These are phyloP conservation scores for Thalassophryne amazonica DNA, from an alignment of 2,797 vertebrate genomes.

Conservation along the genomic window DNA sequence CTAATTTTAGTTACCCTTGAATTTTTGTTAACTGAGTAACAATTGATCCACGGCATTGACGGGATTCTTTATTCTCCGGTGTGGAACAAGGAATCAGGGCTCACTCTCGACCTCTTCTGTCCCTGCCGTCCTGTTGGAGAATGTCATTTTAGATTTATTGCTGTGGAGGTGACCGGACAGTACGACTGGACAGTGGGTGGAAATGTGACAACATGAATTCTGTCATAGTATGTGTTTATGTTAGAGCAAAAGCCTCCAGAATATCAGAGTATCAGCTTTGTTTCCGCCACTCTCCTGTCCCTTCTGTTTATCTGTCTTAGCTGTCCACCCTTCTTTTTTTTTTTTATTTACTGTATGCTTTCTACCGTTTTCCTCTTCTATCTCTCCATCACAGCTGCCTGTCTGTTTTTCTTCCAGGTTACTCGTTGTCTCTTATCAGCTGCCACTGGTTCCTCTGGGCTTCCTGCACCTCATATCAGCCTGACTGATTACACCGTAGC, in stretches of 20 bases:
- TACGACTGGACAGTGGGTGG: too few species aligned
- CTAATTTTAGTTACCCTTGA: slow-evolving; percentile 48
- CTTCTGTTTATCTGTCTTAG: not conserved
- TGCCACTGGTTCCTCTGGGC: slow-evolving; percentile 46
- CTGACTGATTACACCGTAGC: slow-evolving; percentile 51
- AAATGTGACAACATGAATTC: too few species aligned
- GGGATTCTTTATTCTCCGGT: slow-evolving; percentile 47
- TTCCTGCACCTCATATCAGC: slow-evolving; percentile 63
- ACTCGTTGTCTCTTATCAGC: slow-evolving; percentile 64
- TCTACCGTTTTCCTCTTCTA: slow-evolving; percentile 41
- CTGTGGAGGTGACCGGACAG: too few species aligned
- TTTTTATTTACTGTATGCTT: slow-evolving; percentile 38
- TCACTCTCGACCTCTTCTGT: slow-evolving; percentile 13
- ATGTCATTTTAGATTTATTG: too few species aligned
- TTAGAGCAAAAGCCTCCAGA: too few species aligned
- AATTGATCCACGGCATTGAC: slow-evolving; percentile 49
- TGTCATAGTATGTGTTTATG: too few species aligned
- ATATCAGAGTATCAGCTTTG: not conserved
- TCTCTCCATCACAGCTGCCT: slow-evolving; percentile 60
- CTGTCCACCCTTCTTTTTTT: slow-evolving; percentile 24
- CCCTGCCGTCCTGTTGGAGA: too few species aligned
- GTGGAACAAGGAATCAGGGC: slow-evolving; percentile 36
- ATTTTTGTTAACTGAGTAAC: slow-evolving; percentile 55
- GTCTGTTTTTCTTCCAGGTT: slow-evolving; percentile 56
- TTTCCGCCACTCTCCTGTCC: slow-evolving; percentile 4